phyloP scores from a whole-genome alignment of 2,797 vertebrate genomes.

The Megalops cyprinoides region DNA sequence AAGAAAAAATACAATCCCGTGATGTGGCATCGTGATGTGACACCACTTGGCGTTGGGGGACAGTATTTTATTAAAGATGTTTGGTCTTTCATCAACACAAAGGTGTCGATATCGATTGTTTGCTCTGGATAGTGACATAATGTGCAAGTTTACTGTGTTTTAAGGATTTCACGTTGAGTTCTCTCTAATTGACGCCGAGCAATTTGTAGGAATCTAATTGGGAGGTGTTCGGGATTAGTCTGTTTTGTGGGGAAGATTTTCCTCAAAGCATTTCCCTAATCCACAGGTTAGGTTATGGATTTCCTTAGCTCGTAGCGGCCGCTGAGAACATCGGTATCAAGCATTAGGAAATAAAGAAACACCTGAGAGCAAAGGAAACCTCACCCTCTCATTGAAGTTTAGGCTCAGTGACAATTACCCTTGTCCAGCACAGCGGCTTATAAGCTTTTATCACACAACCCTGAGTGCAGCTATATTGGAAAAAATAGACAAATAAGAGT shows the following conservation, averaged over 20 bases:
- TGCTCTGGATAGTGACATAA: too few relatives aligned
- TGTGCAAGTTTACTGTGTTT: too few relatives aligned
- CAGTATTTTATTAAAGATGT: not conserved
- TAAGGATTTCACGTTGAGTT: too few relatives aligned
- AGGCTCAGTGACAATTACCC: too few relatives aligned
- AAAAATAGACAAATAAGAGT: conserved; percentile 51
- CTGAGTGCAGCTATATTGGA: not conserved
- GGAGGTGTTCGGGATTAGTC: not conserved
- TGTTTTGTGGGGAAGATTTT: not conserved
- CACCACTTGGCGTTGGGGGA: not conserved
- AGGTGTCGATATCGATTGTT: not conserved
- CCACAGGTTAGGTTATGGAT: not conserved
- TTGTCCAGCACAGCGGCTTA: not conserved
- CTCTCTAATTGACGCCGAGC: too few relatives aligned
- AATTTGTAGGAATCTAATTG: not conserved
- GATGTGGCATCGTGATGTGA: not conserved
- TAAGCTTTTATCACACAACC: not conserved
- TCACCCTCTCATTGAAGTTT: not conserved
- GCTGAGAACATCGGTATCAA: not conserved
- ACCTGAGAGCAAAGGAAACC: not conserved
- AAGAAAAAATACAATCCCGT: not conserved
- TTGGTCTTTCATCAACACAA: not conserved
- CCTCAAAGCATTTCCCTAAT: not conserved
- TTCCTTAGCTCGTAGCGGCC: not conserved
- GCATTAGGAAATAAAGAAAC: not conserved